These are phyloP conservation scores for Terebella lapidaria DNA, from an alignment of 2,888 invertebrate species.

Conservation along the genomic window DNA sequence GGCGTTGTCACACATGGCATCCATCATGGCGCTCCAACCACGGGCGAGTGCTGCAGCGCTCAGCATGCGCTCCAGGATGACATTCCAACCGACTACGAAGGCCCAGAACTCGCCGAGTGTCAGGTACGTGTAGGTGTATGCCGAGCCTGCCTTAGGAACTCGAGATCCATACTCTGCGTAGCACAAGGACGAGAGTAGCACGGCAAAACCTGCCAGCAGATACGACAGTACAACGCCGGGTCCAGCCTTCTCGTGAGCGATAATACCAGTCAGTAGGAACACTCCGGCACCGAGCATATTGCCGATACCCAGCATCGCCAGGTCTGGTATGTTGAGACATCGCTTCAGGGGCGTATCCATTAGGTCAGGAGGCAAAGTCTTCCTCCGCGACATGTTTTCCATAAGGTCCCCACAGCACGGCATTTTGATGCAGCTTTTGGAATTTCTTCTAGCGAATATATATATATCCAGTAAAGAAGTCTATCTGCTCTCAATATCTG, in stretches of 20 bases:
- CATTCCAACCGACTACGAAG: slow-evolving; percentile 42
- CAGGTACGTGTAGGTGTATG: slow-evolving; percentile 53
- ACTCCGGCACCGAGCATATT: slow-evolving; percentile 97
- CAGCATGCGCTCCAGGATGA: slow-evolving; percentile 29
- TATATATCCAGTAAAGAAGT: no score
- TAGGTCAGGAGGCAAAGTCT: slow-evolving; percentile 24
- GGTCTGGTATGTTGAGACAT: slow-evolving; percentile 76
- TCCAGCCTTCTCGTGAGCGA: slow-evolving; percentile 73
- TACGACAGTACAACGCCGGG: slow-evolving; percentile 79
- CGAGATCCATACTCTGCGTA: slow-evolving; percentile 79
- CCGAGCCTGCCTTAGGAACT: slow-evolving; percentile 48
- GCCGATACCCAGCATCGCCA: slow-evolving; percentile 81
- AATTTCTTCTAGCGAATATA: no score
- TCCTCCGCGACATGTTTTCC: slow-evolving; percentile 24
- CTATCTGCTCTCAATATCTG: no score
- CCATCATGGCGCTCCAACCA: slow-evolving; percentile 54
- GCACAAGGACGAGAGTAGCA: slow-evolving; percentile 71
- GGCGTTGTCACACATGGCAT: slow-evolving; percentile 36
- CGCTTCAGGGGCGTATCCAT: slow-evolving; percentile 52
- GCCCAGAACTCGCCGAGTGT: slow-evolving; percentile 47
- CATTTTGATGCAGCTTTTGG: no score
- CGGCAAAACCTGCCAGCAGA: slow-evolving; percentile 76
- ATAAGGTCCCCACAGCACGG: no score
- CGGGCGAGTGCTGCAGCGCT: slow-evolving; percentile 41
- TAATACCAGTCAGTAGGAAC: slow-evolving; percentile 94